A percentile compares a stretch with the other conserved stretches of the same genome.
Conservation (phyloP, 2,113 vertebrate genomes). For the Lasiurus borealis region DNA sequence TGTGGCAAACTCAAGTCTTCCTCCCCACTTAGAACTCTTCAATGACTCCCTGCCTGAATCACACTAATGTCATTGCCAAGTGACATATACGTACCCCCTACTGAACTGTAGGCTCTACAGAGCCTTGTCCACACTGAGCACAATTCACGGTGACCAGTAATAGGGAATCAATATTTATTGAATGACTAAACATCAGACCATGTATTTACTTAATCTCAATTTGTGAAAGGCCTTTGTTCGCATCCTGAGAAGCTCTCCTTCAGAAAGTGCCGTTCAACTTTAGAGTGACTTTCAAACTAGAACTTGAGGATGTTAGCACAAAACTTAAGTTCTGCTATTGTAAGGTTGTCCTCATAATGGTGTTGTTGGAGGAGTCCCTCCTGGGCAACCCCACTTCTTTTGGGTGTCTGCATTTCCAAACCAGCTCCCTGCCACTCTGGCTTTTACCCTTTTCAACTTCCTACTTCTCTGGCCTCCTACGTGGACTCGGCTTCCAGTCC, state of each 20-base stretch:
- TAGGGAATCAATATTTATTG: neutral
- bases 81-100: neutral
- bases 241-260: neutral
- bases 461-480: neutral
- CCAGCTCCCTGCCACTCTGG: neutral
- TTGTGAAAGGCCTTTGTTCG: neutral
- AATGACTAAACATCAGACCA: neutral
- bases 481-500: neutral
- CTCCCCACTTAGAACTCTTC: neutral
- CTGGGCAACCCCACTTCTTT: neutral
- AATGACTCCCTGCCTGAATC: neutral
- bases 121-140: neutral
- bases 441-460: neutral
- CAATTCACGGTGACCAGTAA: neutral
- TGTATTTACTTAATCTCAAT: neutral
- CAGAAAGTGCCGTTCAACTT: neutral
- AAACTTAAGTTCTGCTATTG: neutral
- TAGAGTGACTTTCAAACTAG: neutral
- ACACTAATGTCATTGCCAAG: neutral
- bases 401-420: neutral
- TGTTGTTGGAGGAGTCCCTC: neutral
- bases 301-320: neutral
- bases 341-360: neutral
- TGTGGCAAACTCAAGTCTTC: too few relatives aligned
- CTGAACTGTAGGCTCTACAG: neutral